phyloP scores from a whole-genome alignment of 1,140 invertebrate genomes.

The Heliconius congener region DNA sequence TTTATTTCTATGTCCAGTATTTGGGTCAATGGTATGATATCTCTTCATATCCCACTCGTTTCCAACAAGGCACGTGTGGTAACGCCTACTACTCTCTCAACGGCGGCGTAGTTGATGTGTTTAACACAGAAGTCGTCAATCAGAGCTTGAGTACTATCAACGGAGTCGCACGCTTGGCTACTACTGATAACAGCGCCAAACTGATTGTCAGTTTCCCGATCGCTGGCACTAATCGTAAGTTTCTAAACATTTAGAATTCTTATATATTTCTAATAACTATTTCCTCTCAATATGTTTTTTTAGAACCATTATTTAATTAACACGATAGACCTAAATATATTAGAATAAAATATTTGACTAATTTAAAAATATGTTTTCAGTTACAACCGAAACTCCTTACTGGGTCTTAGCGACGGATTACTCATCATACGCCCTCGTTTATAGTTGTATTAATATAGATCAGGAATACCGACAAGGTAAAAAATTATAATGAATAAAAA shows the following conservation, averaged over 20 bases:
- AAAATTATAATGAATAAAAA: neutral
- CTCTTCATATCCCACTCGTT: slow-evolving; percentile 54
- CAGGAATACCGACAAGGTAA: slow-evolving; percentile 55
- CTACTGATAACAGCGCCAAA: slow-evolving; percentile 52
- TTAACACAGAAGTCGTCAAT: slow-evolving; percentile 60
- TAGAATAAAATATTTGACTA: too few relatives aligned
- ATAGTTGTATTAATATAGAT: slow-evolving; percentile 57
- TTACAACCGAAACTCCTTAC: slow-evolving; percentile 38
- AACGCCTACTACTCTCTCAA: slow-evolving; percentile 50
- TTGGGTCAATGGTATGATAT: slow-evolving; percentile 63
- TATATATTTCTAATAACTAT: neutral
- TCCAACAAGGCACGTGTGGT: slow-evolving; percentile 57
- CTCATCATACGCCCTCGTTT: slow-evolving; percentile 58
- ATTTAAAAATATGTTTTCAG: neutral
- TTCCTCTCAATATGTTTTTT: neutral
- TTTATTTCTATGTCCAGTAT: slow-evolving; percentile 19
- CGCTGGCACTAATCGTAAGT: slow-evolving; percentile 56
- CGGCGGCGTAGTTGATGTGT: slow-evolving; percentile 43
- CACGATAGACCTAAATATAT: neutral
- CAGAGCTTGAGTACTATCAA: slow-evolving; percentile 50
- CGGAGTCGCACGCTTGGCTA: slow-evolving; percentile 43
- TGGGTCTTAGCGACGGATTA: slow-evolving; percentile 71
- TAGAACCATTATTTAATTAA: neutral
- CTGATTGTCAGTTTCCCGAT: slow-evolving; percentile 61
- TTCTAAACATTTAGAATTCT: neutral